A percentile compares a stretch with the other conserved stretches of the same genome.
phyloP scores from a whole-genome alignment of 2,113 vertebrate genomes.

The Chlorodrepanis virens region DNA sequence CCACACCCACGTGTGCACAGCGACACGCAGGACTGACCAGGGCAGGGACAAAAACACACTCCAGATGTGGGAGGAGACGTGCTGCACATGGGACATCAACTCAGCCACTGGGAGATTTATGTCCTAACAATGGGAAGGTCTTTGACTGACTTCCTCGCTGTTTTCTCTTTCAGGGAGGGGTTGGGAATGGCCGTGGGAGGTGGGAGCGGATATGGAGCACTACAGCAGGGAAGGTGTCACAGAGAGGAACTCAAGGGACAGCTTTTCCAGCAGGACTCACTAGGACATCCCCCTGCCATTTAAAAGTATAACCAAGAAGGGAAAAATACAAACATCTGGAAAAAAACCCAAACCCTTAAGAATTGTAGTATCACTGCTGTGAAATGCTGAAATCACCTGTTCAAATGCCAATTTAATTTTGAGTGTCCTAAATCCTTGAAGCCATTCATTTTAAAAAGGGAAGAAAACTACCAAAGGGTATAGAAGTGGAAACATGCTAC shows the following conservation, averaged over 20 bases:
- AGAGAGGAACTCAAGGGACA: neutral
- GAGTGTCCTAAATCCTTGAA: neutral
- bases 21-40: fast-evolving
- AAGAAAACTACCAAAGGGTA: neutral
- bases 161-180: neutral
- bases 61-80: neutral
- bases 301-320: neutral
- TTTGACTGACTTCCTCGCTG: neutral
- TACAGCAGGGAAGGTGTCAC: neutral
- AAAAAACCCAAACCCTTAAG: neutral
- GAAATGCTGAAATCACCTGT: neutral
- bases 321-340: fast-evolving
- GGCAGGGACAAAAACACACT: neutral
- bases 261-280: neutral
- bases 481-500: fast-evolving
- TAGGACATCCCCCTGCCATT: neutral
- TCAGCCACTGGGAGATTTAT: neutral
- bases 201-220: fast-evolving
- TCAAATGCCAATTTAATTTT: neutral
- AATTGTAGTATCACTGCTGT: neutral
- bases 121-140: neutral
- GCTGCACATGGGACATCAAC: neutral
- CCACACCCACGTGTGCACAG: fast-evolving
- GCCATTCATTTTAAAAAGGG: neutral
- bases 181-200: fast-evolving